phyloP scores from a whole-genome alignment of 2,797 vertebrate species.

The Gila robusta region DNA sequence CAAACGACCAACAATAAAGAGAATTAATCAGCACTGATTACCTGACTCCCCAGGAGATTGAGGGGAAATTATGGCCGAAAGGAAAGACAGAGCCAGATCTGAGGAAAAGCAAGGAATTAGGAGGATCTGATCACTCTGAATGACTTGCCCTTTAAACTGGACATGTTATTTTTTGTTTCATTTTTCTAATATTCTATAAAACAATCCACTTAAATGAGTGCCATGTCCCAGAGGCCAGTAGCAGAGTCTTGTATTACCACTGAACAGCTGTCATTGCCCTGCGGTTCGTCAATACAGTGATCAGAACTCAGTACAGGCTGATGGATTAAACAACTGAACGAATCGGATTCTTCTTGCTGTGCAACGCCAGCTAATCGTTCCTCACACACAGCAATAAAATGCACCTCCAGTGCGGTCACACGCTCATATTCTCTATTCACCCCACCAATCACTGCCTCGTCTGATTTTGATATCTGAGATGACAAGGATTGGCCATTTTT shows the following conservation, averaged over 20 bases:
- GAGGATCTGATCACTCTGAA: conserved; percentile 15
- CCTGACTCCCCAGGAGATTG: conserved; percentile 75
- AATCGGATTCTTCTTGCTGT: conserved; percentile 82
- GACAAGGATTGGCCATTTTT: conserved; percentile 33
- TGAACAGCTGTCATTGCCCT: conserved; percentile 40
- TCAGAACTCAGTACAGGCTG: conserved; percentile 80
- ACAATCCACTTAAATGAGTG: conserved; percentile 26
- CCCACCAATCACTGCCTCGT: conserved; percentile 48
- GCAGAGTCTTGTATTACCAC: conserved; percentile 14
- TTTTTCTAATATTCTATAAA: conserved; percentile 4
- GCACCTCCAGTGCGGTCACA: conserved; percentile 35
- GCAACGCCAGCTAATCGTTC: conserved; percentile 83
- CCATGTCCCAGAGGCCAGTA: conserved; percentile 13
- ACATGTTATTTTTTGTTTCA: not conserved
- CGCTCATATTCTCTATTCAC: conserved; percentile 36
- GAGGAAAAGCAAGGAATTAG: not conserved
- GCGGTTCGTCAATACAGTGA: conserved; percentile 80
- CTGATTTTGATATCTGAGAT: conserved; percentile 36
- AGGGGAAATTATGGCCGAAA: not conserved
- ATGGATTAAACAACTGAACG: conserved; percentile 82
- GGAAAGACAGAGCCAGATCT: not conserved
- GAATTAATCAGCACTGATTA: conserved; percentile 86
- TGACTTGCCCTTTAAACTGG: not conserved
- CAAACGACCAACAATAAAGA: conserved; percentile 83
- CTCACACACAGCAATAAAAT: conserved; percentile 61